phyloP scores from a whole-genome alignment of 2,797 vertebrate genomes.

The Gobionotothen gibberifrons region DNA sequence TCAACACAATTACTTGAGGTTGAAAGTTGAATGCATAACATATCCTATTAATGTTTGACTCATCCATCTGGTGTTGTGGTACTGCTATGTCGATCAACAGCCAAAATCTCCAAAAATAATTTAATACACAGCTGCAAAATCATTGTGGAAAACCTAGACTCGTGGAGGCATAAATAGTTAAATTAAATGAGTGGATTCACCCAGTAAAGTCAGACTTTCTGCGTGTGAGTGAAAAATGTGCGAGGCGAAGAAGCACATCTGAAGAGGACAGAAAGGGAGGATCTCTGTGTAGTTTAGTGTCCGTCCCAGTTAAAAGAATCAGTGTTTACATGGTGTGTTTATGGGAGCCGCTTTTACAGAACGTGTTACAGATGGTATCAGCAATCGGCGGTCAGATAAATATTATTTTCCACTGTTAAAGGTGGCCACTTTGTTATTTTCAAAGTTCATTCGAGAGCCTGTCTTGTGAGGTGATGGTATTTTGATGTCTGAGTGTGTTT shows the following conservation, averaged over 20 bases:
- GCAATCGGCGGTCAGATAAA: slow-evolving; percentile 72
- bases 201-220: slow-evolving; percentile 25
- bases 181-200: slow-evolving; percentile 29
- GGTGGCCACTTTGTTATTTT: slow-evolving; percentile 73
- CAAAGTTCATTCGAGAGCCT: slow-evolving; percentile 70
- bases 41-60: neutral
- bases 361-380: slow-evolving; percentile 70
- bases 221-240: slow-evolving; percentile 34
- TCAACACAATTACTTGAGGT: neutral
- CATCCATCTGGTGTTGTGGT: neutral
- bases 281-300: slow-evolving; percentile 42
- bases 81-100: neutral
- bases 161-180: slow-evolving; percentile 8
- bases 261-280: slow-evolving; percentile 48
- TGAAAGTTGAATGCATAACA: neutral
- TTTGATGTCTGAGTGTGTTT: slow-evolving; percentile 62
- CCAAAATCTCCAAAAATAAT: neutral
- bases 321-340: slow-evolving; percentile 80
- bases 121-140: neutral
- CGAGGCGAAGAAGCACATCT: slow-evolving; percentile 53
- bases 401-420: slow-evolving; percentile 80
- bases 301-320: slow-evolving; percentile 61
- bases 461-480: slow-evolving; percentile 74
- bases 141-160: slow-evolving; percentile 4
- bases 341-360: slow-evolving; percentile 80